phyloP scores from a whole-genome alignment of 53 echinoderm and acorn worm genomes.

The Apostichopus leukothele region DNA sequence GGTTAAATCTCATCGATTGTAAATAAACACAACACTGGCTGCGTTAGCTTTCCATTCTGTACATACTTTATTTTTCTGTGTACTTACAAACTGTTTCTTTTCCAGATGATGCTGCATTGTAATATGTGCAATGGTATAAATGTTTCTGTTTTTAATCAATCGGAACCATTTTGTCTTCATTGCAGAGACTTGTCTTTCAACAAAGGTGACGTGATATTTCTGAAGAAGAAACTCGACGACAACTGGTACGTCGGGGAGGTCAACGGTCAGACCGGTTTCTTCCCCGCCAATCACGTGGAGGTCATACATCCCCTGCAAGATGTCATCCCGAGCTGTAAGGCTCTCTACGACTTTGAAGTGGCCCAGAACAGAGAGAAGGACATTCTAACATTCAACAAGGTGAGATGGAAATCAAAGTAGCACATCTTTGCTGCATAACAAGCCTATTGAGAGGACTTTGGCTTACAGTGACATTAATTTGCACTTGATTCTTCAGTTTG shows the following conservation, averaged over 20 bases:
- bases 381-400: slow-evolving; percentile 90
- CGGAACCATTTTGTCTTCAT: neutral
- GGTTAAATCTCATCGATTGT: too few species aligned
- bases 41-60: too few species aligned
- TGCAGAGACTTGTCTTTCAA: slow-evolving; percentile 91
- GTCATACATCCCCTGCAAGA: slow-evolving; percentile 79
- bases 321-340: slow-evolving; percentile 93
- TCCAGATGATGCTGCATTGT: too few species aligned
- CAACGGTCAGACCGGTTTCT: slow-evolving; percentile 76
- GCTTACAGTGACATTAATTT: too few species aligned
- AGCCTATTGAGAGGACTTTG: too few species aligned
- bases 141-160: too few species aligned
- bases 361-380: slow-evolving; percentile 85
- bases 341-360: slow-evolving; percentile 95
- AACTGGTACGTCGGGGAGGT: slow-evolving; percentile 97
- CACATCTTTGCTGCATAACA: too few species aligned
- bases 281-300: slow-evolving; percentile 87
- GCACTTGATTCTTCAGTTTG: too few species aligned
- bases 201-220: slow-evolving; percentile 81
- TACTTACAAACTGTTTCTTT: too few species aligned
- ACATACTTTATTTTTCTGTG: too few species aligned
- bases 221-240: slow-evolving; percentile 90
- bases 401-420: slow-evolving; percentile 25
- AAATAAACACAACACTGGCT: too few species aligned
- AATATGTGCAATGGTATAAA: too few species aligned